Evolutionary conservation across 2,113 vertebrate species (phyloP), one percentile per base, ranked within the genome.

Genomic region (Mixornis gularis): DNA sequence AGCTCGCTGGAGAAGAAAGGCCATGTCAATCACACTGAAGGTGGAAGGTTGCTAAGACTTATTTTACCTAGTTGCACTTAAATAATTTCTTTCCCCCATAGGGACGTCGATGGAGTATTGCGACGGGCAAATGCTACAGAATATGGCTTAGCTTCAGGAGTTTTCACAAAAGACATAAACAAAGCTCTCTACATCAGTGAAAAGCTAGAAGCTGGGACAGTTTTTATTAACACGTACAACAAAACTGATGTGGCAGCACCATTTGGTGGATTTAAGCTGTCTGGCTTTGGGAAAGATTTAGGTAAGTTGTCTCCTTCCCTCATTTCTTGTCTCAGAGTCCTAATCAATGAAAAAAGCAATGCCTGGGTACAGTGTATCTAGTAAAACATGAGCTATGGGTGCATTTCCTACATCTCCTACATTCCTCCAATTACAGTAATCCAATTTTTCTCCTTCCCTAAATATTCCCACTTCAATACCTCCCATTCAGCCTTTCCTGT

Each of bases 221-320:
- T 99, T 43, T 99, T 99, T 41, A 96, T 99, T 83, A 99, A 99
- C 96, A 99, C 99, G 0, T 99, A 99, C 88, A 99, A 99, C 96
- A 99, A 99, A 97, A 99, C 99, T 0, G 99, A 99, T 4, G 99
- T 99, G 87, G 99, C 99, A 2, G 97, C 98, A 14, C 99, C 99
- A 1, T 99, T 99, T 30, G 99, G 99, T 38, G 99, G 99, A 65
- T 99, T 99, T 91, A 99, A 99, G 83, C 98, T 99, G 80, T 99
- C 99, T 4, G 99, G 99, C 55, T 99, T 99, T 24, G 99, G 99
- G 46, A 99, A 99, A 97, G 99, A 99, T 96, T 98, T 99, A 25
- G 99, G 99, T 99, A 94, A 87, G 96, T 92, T 55, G 29, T 62
- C 13, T 22, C 30, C 38, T 3, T 27, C 48, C 36, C 6, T 36